Evolutionary conservation across 2,888 invertebrate genomes (phyloP).

Genomic region (Noctuana brunneofusca): DNA sequence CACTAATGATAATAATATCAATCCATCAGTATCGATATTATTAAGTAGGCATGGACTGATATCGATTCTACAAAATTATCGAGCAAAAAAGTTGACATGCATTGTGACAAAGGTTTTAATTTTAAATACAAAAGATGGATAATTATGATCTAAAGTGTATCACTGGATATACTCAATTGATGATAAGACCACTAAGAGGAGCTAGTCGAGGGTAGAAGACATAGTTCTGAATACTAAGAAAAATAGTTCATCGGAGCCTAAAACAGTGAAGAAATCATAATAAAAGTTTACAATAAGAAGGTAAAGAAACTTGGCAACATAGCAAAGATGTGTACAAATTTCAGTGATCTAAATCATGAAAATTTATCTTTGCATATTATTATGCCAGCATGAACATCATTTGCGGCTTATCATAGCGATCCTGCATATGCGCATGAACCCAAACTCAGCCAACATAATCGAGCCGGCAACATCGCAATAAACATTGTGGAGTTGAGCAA

Average conservation of each 20-base stretch:
- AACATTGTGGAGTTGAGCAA: constrained; percentile 32
- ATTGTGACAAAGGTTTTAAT: not conserved
- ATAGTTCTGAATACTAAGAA: not conserved
- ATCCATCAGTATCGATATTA: not conserved
- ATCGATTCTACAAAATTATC: not conserved
- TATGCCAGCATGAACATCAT: constrained; percentile 4
- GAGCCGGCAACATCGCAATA: constrained; percentile 39
- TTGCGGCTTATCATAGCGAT: not conserved
- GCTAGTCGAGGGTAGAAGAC: too few species aligned
- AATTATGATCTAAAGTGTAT: too few species aligned
- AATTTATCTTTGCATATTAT: constrained; percentile 14
- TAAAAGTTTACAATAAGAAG: not conserved
- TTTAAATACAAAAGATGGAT: too few species aligned
- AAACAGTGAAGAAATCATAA: not conserved
- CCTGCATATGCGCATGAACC: constrained; percentile 31
- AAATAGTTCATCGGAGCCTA: not conserved
- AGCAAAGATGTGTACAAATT: not conserved
- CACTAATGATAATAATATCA: not conserved
- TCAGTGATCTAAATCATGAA: not conserved
- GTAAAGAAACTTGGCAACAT: not conserved
- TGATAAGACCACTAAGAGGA: not conserved
- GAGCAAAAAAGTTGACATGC: not conserved
- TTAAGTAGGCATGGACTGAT: not conserved
- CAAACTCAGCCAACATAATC: constrained; percentile 17
- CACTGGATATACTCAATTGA: too few species aligned